These are phyloP conservation scores for Brachyhypopomus gauderio DNA, from an alignment of 2,113 vertebrate species.

Conservation along the genomic window DNA sequence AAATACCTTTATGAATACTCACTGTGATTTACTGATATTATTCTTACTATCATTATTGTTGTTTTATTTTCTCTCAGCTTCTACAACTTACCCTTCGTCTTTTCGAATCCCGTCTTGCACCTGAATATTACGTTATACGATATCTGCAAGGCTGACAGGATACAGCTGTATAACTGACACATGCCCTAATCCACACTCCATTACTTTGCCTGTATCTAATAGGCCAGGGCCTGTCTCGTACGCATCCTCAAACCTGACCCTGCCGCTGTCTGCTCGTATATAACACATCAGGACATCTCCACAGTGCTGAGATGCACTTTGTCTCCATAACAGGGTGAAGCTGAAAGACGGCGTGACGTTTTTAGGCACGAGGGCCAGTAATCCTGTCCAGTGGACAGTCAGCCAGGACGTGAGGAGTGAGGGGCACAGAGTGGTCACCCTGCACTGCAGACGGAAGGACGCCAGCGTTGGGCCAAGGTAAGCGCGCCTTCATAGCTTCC, in stretches of 20 bases:
- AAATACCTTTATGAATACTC: conserved; percentile 2
- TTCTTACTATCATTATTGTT: not conserved
- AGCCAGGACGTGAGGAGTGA: conserved; percentile 76
- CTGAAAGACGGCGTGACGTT: conserved; percentile 87
- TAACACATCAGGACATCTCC: not conserved
- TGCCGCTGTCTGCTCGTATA: no score
- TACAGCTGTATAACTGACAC: conserved; percentile 20
- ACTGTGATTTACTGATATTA: not conserved
- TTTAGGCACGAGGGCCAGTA: conserved; percentile 80
- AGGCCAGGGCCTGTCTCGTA: not conserved
- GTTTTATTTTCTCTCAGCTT: not conserved
- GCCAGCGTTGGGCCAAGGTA: conserved; percentile 75
- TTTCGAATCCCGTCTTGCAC: not conserved
- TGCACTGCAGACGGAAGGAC: conserved; percentile 83
- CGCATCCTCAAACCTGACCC: no score
- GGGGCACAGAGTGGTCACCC: conserved; percentile 79
- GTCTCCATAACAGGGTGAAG: conserved; percentile 77
- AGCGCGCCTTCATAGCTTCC: not conserved
- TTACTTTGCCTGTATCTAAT: not conserved
- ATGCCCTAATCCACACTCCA: not conserved
- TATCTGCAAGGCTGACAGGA: conserved; percentile 4
- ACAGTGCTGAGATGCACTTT: not conserved
- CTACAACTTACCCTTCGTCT: not conserved
- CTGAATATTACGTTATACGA: conserved; percentile 11
- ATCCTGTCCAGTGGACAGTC: conserved; percentile 84